These are phyloP conservation scores for Epinephelus awoara DNA, from an alignment of 2,797 vertebrate species.

Conservation along the genomic window DNA sequence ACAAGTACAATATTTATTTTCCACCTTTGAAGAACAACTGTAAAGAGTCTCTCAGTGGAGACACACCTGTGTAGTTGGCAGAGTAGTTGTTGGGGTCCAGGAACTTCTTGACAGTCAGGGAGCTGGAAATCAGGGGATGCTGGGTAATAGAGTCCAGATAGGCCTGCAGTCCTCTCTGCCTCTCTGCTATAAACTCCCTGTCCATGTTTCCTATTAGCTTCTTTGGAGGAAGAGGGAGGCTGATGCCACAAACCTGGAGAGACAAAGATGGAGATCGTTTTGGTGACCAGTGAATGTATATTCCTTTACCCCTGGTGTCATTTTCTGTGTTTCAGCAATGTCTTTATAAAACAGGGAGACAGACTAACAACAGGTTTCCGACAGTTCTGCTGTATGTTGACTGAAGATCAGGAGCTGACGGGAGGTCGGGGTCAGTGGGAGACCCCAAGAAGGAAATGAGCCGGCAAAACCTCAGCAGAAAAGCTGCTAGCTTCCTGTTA, in stretches of 20 bases:
- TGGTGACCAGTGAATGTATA: not conserved
- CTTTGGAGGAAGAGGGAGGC: slow-evolving; percentile 96
- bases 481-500: slow-evolving; percentile 56
- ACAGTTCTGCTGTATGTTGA: not conserved
- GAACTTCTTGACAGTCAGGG: slow-evolving; percentile 95
- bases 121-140: slow-evolving; percentile 92
- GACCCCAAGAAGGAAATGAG: slow-evolving; percentile 49
- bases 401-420: slow-evolving; percentile 6
- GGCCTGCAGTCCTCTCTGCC: slow-evolving; percentile 95
- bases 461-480: slow-evolving; percentile 71
- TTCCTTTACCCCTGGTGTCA: not conserved
- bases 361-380: not conserved
- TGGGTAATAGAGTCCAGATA: slow-evolving; percentile 95
- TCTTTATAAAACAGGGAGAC: not conserved
- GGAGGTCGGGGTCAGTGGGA: slow-evolving; percentile 10
- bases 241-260: slow-evolving; percentile 91
- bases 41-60: not conserved
- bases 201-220: slow-evolving; percentile 99
- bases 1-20: not conserved
- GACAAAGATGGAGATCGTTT: not conserved
- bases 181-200: slow-evolving; percentile 96
- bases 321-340: not conserved
- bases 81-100: slow-evolving; percentile 97
- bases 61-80: slow-evolving; percentile 94
- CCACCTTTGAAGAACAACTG: not conserved